Conservation (phyloP, 2,797 vertebrate genomes). For the Dryobates pubescens region DNA sequence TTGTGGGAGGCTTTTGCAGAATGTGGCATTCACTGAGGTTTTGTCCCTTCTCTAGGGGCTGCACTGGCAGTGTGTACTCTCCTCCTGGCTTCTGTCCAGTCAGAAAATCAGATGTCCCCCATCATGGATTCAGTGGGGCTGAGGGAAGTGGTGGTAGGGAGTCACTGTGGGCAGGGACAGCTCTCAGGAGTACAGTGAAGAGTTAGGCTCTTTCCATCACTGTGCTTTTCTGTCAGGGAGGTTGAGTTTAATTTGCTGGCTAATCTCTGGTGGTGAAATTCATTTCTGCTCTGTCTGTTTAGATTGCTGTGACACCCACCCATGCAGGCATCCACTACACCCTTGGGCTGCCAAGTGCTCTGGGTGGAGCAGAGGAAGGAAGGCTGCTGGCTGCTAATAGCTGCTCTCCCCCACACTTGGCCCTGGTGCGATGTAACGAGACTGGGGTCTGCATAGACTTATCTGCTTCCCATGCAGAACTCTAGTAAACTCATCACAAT, state of each 20-base stretch:
- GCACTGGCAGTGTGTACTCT: fast-evolving
- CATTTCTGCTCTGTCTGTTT: constrained; percentile 49
- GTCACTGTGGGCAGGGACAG: background rate
- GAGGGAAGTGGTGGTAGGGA: background rate
- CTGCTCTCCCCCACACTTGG: background rate
- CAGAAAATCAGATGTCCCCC: background rate
- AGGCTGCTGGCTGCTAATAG: background rate
- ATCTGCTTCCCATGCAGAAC: fast-evolving
- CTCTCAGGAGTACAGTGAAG: fast-evolving
- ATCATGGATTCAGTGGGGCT: background rate
- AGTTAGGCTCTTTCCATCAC: background rate
- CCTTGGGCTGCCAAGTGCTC: background rate
- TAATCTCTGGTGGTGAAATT: constrained; percentile 45
- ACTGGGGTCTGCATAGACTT: background rate
- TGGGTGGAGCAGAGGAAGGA: background rate
- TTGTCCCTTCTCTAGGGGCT: background rate
- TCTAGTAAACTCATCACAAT: background rate
- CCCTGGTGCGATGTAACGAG: fast-evolving
- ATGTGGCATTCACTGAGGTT: background rate
- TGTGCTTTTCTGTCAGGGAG: background rate
- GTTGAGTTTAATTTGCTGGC: constrained; percentile 45
- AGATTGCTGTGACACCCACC: background rate
- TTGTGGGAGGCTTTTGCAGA: background rate
- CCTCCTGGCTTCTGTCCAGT: background rate
- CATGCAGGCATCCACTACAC: background rate